These are phyloP conservation scores for Sebastes elongatus DNA, from an alignment of 2,797 vertebrate species.

Conservation along the genomic window DNA sequence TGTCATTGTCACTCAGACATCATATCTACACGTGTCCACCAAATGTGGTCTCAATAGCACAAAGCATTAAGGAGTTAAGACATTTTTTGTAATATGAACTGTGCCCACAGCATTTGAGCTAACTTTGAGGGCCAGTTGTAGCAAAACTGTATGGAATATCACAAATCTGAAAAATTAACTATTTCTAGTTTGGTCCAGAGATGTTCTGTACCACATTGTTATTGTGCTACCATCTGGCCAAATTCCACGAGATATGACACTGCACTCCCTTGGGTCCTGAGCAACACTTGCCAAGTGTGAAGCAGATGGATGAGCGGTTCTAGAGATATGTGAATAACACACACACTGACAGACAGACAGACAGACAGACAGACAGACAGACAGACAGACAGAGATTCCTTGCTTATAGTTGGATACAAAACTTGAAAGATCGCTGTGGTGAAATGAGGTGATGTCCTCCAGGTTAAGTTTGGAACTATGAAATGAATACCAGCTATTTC, in stretches of 20 bases:
- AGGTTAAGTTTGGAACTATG: slow-evolving; percentile 22
- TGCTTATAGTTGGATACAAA: not conserved
- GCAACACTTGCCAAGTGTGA: not conserved
- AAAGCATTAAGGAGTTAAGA: too few relatives aligned
- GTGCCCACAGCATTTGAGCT: not conserved
- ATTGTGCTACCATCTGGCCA: not conserved
- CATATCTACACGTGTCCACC: too few relatives aligned
- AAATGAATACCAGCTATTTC: slow-evolving; percentile 39
- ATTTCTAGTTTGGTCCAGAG: not conserved
- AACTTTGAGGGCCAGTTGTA: not conserved
- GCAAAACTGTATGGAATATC: too few relatives aligned
- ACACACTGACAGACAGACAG: not conserved
- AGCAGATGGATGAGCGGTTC: not conserved
- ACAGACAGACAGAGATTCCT: not conserved
- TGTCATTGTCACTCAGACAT: too few relatives aligned
- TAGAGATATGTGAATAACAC: not conserved
- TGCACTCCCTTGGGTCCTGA: too few relatives aligned
- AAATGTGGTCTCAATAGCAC: too few relatives aligned
- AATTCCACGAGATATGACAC: not conserved
- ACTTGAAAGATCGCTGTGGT: not conserved
- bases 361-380: too few relatives aligned
- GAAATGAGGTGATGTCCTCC: slow-evolving; percentile 2
- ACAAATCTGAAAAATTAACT: not conserved
- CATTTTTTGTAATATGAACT: not conserved
- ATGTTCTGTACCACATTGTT: not conserved